Evolutionary conservation across 2,888 invertebrate species (phyloP).

Genomic region (Cremastinae sp.): DNA sequence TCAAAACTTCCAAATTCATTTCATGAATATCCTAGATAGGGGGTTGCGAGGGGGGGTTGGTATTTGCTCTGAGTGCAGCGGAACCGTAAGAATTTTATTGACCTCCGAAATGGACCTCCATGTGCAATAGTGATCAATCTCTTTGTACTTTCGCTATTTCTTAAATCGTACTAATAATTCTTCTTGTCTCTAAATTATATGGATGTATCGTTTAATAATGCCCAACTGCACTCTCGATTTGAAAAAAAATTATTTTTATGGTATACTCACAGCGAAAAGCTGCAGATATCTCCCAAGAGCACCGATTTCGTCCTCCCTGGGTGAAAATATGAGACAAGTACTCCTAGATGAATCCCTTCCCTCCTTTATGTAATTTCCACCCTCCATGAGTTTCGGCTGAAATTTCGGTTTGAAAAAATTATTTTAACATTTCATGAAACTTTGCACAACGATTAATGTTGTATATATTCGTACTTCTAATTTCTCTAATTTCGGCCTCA

Average conservation of each 20-base stretch:
- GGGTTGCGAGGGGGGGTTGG: neutral
- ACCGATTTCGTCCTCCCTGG: slow-evolving; percentile 92
- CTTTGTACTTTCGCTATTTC: no score
- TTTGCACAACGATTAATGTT: no score
- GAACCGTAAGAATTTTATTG: no score
- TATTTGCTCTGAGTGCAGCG: no score
- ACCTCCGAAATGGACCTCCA: no score
- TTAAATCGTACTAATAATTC: no score
- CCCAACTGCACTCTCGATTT: no score
- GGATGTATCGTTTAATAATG: no score
- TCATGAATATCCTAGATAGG: no score
- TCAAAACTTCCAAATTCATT: neutral
- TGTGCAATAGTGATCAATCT: no score
- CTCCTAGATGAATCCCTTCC: slow-evolving; percentile 88
- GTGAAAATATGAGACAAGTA: slow-evolving; percentile 93
- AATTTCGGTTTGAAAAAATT: slow-evolving; percentile 62
- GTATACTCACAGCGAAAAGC: slow-evolving; percentile 90
- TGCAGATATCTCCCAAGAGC: slow-evolving; percentile 92
- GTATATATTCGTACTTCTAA: neutral
- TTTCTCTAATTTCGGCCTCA: neutral
- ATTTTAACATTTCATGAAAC: neutral
- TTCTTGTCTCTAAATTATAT: no score
- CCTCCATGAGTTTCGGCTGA: slow-evolving; percentile 90
- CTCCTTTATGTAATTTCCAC: slow-evolving; percentile 92
- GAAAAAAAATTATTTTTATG: no score